Base-by-base conservation (phyloP, 2,888 invertebrate species). In the Pyrochroa serraticornis region DNA sequence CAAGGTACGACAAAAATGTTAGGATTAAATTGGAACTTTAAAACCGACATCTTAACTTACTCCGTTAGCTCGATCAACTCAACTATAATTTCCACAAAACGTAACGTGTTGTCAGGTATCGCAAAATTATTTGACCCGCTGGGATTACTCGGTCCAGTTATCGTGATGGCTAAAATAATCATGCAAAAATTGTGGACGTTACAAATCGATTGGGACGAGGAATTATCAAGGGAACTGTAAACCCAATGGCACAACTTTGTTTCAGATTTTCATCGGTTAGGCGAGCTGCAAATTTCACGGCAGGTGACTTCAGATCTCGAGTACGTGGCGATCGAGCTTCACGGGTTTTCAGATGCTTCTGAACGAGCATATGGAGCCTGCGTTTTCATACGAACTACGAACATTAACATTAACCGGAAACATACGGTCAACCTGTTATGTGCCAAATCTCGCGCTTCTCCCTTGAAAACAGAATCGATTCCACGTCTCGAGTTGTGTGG, bases 401-500 rank as follows among this genome's bases (percentile, higher is more conserved):
- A 44, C 14, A 9, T 6, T 7, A 12, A 31, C 22, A 47, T n/a
- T n/a, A n/a, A n/a, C n/a, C n/a, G 45, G 14, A n/a, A 39, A 10
- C 10, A 37, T 14, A 7, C 22, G 0, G 7, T 12, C 41, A 14
- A 38, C 38, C 44, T 66, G 41, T 35, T 66, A 9, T 59, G 61
- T 44, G 44, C 62, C 1, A 66, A 66, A 53, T 58, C 58, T 9
- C 48, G 52, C 2, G 63, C 68, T 32, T 65, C 67, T 1, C 66
- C 67, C 2, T 13, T 68, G 9, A 62, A 55, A 47, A 30, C 30
- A 3, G 8, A 58, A 6, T 62, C 58, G 1, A 7, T 67, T 3
- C 68, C 65, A 6, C 41, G 66, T 36, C 39, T 69, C 10, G 65
- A 66, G 38, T 14, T 66, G 6, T 65, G 58, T 30, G 62, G 41